Evolutionary conservation across 2,888 invertebrate genomes (phyloP), one percentile per base, ranked within the genome.

Genomic region (Morpho achilles): DNA sequence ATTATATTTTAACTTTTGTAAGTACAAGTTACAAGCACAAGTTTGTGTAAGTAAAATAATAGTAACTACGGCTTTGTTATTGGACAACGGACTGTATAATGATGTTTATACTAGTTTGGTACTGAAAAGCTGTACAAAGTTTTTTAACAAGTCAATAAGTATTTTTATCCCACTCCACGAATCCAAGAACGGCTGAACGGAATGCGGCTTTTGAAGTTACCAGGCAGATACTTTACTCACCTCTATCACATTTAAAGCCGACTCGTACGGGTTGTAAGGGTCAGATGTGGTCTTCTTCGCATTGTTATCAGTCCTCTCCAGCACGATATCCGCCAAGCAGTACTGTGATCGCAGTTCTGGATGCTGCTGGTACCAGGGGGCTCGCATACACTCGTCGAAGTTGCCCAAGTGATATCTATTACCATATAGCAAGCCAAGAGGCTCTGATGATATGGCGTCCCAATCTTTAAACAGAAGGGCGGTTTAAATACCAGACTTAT

Each of bases 371-470:
- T 74, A 59, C 84, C 87, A 87, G 0, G 87, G 86, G 0, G 82
- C 69, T 8, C 76, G 72, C 70, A 88, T 73, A 65, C 93, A 94
- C 71, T 93, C 92, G 66, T 93, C 93, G 68, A 91, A 94, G 73
- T 93, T 91, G 0, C 94, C 94, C 61, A 93, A 79, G 65, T 93
- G 93, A 67, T 87, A 92, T 1, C 85, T 79, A 68, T 88, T 92
- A 0, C 92, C 93, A 47, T 90, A 88, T 1, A 93, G 73, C 8
- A 93, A 75, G 1, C 93, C 93, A 52, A 87, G 82, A 0, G 93
- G 86, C 50, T 91, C 88, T 59, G 93, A 92, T 1, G 92, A 88
- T 42, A 92, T 91, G 0, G 93, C 83, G 67, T 94, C 94, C 93
- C 93, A 93, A 83, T 93, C 93, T 93, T 71, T 57, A 69, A 23